Base-by-base conservation (phyloP, 2,797 vertebrate species). In the Prionace glauca region DNA sequence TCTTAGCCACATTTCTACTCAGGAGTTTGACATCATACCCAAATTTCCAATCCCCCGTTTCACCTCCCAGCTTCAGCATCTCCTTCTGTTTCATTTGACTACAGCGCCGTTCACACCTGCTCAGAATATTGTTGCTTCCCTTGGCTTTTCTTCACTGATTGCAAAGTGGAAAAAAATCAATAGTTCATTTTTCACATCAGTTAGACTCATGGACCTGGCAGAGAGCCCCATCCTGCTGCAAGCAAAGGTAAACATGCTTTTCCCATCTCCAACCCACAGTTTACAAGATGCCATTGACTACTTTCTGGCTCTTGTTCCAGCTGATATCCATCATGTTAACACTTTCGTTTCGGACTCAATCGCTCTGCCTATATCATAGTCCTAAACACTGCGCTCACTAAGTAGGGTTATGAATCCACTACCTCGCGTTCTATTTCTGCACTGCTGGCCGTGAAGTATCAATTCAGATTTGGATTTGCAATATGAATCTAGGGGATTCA, bases 171-270 rank as follows among this genome's bases (percentile, higher is more conserved):
- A 97, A 50, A 50, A 98, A 98, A 98, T 98, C 98, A 95, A 98
- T 98, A 98, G 96, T 97, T 98, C 96, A 98, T 98, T 98, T 98
- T 97, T 98, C 97, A 97, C 96, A 96, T 96, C 97, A 96, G 96
- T 96, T 97, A 97, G 96, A 97, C 96, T 96, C 96, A 97, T 97
- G 97, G 97, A 95, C 96, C 96, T 96, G 96, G 96, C 95, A 97
- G 93, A 56, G 96, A 92, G 95, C 95, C 96, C 97, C 96, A 96
- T 97, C 96, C 93, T 96, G 96, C 96, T 96, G 96, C 62, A 96
- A 96, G 96, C 96, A 95, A 71, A 97, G 97, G 97, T 96, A 69
- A 90, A 96, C 96, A 95, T 94, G 95, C 96, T 97, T 97, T 97
- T 97, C 96, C 96, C 96, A 95, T 96, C 97, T 96, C 96, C 96